Conservation (phyloP, 92 coral and sea anemone genomes). For the Palythoa grandis region DNA sequence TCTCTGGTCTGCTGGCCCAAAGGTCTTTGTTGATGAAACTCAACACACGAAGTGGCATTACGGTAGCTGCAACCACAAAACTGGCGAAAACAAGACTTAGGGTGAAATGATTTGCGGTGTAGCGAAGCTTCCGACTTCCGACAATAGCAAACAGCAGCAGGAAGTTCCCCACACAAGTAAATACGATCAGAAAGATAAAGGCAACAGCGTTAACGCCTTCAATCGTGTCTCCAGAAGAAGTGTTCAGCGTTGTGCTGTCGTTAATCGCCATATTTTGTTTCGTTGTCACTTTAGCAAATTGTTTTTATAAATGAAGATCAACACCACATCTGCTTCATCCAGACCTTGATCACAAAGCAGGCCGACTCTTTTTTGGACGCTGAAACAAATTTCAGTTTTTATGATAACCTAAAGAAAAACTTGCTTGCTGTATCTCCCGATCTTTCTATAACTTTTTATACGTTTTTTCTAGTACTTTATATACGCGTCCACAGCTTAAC, state of each 20-base stretch:
- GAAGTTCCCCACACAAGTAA: slow-evolving; percentile 74
- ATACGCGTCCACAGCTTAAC: too few species aligned
- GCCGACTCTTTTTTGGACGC: neutral
- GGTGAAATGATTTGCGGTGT: slow-evolving; percentile 65
- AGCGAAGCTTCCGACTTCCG: slow-evolving; percentile 67
- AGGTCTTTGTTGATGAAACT: slow-evolving; percentile 74
- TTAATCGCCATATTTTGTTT: slow-evolving; percentile 15
- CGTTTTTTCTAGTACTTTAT: neutral
- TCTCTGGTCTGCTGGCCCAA: slow-evolving; percentile 67
- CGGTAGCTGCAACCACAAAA: slow-evolving; percentile 77
- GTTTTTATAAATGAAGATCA: neutral
- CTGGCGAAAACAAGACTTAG: slow-evolving; percentile 70
- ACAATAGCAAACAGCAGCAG: slow-evolving; percentile 59
- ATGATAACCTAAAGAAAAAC: neutral
- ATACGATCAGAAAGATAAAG: slow-evolving; percentile 70
- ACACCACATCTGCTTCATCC: neutral
- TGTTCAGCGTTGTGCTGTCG: neutral
- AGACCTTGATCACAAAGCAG: neutral
- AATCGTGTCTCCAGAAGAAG: slow-evolving; percentile 8
- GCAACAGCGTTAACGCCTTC: slow-evolving; percentile 70
- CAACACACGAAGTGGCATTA: slow-evolving; percentile 81
- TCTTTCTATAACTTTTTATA: too few species aligned
- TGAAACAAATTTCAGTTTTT: neutral
- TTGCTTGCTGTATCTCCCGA: too few species aligned
- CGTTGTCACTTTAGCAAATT: neutral